Conservation (phyloP, 2,797 vertebrate species). For the Allobates femoralis region DNA sequence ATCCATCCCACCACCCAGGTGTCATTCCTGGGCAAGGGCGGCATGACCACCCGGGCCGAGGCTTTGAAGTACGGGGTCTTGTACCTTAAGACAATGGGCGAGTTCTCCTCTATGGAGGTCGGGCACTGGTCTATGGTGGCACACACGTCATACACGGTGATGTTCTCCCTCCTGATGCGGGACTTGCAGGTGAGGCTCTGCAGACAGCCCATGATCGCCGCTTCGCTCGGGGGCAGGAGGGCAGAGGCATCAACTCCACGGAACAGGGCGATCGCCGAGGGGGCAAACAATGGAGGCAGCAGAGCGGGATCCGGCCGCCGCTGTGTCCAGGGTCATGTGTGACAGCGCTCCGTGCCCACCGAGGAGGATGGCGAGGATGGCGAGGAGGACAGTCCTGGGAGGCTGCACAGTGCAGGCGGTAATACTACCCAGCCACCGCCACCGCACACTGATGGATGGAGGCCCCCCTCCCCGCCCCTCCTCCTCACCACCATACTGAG, state of each 20-base stretch:
- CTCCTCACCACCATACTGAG: constrained; percentile 59
- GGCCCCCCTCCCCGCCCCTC: constrained; percentile 56
- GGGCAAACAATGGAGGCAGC: not conserved
- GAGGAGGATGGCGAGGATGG: not conserved
- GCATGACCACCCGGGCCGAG: constrained; percentile 92
- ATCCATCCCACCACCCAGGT: constrained; percentile 99
- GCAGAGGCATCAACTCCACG: constrained; percentile 60
- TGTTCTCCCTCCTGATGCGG: constrained; percentile 92
- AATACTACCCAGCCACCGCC: constrained; percentile 55
- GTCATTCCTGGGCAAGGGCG: constrained; percentile 91
- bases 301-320: not conserved
- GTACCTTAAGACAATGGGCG: constrained; percentile 95
- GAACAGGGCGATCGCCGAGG: constrained; percentile 50
- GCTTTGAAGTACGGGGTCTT: constrained; percentile 98
- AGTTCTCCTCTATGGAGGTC: constrained; percentile 95
- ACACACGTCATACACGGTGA: constrained; percentile 93
- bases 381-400: constrained; percentile 2
- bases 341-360: not conserved
- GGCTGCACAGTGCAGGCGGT: constrained; percentile 42
- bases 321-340: not conserved
- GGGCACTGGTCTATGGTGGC: constrained; percentile 94
- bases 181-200: constrained; percentile 97
- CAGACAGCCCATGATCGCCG: constrained; percentile 88
- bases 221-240: constrained; percentile 53
- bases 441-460: constrained; percentile 57